Conservation (phyloP, 2,888 invertebrate genomes). For the Himalopsyche tibetana region DNA sequence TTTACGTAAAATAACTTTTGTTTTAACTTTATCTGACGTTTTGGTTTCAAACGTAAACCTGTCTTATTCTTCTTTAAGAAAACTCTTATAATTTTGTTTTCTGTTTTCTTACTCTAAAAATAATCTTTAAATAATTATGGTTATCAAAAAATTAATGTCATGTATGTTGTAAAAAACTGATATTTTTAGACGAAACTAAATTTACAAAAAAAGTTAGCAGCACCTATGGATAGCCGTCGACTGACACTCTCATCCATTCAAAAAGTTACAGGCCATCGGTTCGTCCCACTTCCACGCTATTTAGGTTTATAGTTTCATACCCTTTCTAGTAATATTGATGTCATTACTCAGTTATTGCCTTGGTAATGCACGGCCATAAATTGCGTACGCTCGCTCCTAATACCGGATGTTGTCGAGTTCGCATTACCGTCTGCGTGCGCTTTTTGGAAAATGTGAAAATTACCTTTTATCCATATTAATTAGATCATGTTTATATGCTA, state of each 20-base stretch:
- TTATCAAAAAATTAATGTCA: too few species aligned
- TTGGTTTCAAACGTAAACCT: too few species aligned
- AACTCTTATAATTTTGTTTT: too few species aligned
- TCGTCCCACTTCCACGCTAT: conserved; percentile 45
- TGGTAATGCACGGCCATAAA: conserved; percentile 72
- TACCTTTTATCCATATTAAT: not conserved
- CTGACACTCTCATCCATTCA: conserved; percentile 19
- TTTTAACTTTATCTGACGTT: too few species aligned
- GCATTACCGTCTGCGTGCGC: not conserved
- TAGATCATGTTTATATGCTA: too few species aligned
- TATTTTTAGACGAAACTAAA: too few species aligned
- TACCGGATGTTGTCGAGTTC: not conserved
- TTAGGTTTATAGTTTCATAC: conserved; percentile 59
- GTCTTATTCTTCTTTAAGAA: too few species aligned
- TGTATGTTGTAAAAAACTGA: too few species aligned
- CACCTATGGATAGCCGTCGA: not conserved
- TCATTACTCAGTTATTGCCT: conserved; percentile 72
- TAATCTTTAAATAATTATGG: too few species aligned
- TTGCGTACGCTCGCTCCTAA: conserved; percentile 65
- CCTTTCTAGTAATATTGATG: conserved; percentile 62
- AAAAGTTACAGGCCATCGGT: conserved; percentile 9
- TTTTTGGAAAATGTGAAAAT: conserved; percentile 16
- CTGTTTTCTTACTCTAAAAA: too few species aligned
- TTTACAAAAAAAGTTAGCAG: not conserved
- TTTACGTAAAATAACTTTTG: too few species aligned